Base-by-base conservation (phyloP, 2,888 invertebrate genomes). In the Drosophila phalerata region DNA sequence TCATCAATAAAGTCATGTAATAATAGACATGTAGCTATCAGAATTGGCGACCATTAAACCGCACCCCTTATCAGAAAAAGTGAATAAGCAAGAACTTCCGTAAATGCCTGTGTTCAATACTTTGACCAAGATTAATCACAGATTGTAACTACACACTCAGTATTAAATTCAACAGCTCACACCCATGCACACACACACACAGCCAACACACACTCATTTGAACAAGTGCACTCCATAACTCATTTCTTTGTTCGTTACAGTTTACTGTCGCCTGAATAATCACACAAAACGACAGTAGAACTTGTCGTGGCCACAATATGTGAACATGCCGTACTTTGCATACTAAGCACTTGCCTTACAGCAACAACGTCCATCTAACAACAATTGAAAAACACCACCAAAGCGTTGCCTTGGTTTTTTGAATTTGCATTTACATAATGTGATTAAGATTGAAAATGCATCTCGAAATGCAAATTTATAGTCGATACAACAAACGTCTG, bases 341-440 rank as follows among this genome's bases (percentile, higher is more conserved):
- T 82, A 84, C 56, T 84, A 84, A 86, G 56, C 67, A 55, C 56
- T 67, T 64, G 81, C 61, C 80, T 63, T 73, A 56, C 61, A 58
- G 47, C 61, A 55, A 53, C 49, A 57, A 5, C 34, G 4, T 13
- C 34, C 66, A 49, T 19, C n/a, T 11, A 5, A 63, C 61, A 56
- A 49, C 61, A 68, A 53, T 53, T 65, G 61, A 77, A 68, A 68
- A 81, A 51, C 79, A 60, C 57, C 69, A 79, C 48, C 43, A 69
- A 63, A 57, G 48, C 61, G 60, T 37, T 19, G 52, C 58, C 53
- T 75, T 67, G 64, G 45, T 64, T 71, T 60, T 53, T 64, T 56
- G 30, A 34, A 65, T 67, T 63, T 74, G 73, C 83, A 73, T 85
- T 75, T 69, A 52, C 60, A 55, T 77, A 77, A 77, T 68, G 56